Conservation (phyloP, 2,797 vertebrate genomes). For the Paguma larvata region DNA sequence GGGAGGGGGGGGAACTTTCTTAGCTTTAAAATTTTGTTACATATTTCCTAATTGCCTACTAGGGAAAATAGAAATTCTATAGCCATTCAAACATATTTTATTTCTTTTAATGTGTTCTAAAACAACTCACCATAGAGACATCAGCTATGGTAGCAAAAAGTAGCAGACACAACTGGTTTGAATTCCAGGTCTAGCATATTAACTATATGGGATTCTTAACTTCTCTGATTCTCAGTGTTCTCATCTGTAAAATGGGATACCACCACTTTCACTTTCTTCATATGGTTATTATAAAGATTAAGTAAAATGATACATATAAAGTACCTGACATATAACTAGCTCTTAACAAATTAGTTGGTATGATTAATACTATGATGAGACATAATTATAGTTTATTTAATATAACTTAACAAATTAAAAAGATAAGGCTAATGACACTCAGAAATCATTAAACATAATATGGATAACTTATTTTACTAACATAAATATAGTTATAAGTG, state of each 20-base stretch:
- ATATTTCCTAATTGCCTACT: conserved; percentile 20
- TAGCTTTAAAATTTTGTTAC: conserved; percentile 48
- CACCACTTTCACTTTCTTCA: background rate
- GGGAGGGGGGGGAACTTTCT: background rate
- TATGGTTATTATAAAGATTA: background rate
- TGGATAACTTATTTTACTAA: conserved; percentile 44
- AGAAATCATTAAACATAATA: conserved; percentile 64
- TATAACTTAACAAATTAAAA: conserved; percentile 57
- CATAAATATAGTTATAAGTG: conserved; percentile 15
- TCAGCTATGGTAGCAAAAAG: background rate
- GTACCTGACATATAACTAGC: background rate
- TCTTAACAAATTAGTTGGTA: conserved; percentile 20
- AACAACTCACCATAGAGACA: conserved; percentile 49
- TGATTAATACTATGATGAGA: background rate
- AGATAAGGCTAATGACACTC: background rate
- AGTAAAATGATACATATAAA: conserved; percentile 15
- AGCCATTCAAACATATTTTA: background rate
- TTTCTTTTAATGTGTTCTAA: background rate
- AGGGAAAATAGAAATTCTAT: conserved; percentile 37
- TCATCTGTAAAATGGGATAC: background rate
- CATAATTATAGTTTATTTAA: conserved; percentile 53
- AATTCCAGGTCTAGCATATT: background rate
- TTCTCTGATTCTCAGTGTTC: background rate
- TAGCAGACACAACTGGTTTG: background rate
- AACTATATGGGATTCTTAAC: background rate